Conservation (phyloP, 1,140 invertebrate genomes). For the Meloidogyne hapla region DNA sequence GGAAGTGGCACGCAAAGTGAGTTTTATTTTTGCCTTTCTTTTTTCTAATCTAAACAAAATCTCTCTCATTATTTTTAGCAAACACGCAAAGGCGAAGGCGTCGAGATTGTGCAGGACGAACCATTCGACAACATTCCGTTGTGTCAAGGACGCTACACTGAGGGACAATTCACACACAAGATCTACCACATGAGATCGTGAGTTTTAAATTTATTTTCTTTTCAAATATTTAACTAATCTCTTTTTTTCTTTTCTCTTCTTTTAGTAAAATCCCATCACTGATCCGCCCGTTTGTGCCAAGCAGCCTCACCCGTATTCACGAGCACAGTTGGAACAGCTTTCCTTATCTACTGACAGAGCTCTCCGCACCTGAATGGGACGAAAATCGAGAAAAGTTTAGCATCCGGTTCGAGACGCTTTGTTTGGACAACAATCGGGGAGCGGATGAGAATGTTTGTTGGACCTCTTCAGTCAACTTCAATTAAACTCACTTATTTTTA, state of each 20-base stretch:
- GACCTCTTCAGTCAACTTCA: too few species aligned
- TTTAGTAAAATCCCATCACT: conserved; percentile 66
- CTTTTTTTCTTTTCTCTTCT: too few species aligned
- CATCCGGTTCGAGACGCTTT: too few species aligned
- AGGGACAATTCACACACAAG: conserved; percentile 98
- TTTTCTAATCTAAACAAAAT: too few species aligned
- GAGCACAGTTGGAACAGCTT: conserved; percentile 99
- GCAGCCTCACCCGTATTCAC: conserved; percentile 90
- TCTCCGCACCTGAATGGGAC: too few species aligned
- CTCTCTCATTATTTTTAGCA: conserved; percentile 72
- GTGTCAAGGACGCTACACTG: conserved; percentile 82
- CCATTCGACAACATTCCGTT: conserved; percentile 83
- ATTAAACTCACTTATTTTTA: too few species aligned
- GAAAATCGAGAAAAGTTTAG: too few species aligned
- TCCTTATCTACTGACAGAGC: conserved; percentile 34
- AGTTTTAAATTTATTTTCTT: conserved; percentile 20
- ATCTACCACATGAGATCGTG: conserved; percentile 92
- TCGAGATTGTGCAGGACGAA: conserved; percentile 94
- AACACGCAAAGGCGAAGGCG: conserved; percentile 96
- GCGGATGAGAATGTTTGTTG: too few species aligned
- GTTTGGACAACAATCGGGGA: too few species aligned
- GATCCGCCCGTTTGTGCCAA: conserved; percentile 87
- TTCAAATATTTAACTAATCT: neutral
- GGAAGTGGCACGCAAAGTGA: too few species aligned
- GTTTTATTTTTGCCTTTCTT: too few species aligned